Percentiles rank a stretch among this genome's conserved stretches.
These are phyloP conservation scores for human DNA, from an alignment of 2,113 vertebrate species.

Conservation along the genomic window GRCh38 chr6:85473001-85473500, in stretches of 20 bases:
- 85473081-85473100: background rate
- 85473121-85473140: background rate
- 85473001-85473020: background rate
- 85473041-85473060: background rate
- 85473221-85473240: accelerated
- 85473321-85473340: background rate
- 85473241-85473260: background rate
- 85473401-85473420: background rate
- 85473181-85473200: background rate
- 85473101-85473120: background rate
- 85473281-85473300: background rate
- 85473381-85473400: background rate
- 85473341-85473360: background rate
- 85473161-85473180: background rate
- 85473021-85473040: background rate
- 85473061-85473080: background rate
- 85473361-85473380: background rate
- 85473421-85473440: background rate
- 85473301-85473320: background rate
- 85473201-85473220: accelerated
- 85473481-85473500: background rate
- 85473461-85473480: too few relatives aligned
- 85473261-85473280: background rate
- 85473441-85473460: background rate
- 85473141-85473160: background rate